Evolutionary conservation across 2,797 vertebrate species (phyloP), one percentile per base, ranked within the genome.

Genomic region (Hirundo rustica): DNA sequence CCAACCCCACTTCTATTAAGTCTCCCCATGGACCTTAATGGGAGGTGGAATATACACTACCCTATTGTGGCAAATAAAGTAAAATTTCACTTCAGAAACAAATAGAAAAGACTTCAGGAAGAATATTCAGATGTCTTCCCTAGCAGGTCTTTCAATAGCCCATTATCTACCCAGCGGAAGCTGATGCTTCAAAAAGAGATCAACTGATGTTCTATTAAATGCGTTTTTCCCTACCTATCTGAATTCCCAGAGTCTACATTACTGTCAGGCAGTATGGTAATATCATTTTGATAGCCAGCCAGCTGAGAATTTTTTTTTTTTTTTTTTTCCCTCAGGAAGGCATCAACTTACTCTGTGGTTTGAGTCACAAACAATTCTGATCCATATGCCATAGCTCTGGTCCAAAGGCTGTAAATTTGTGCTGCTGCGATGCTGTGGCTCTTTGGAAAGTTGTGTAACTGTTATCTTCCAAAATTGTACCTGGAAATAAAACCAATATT

Each of bases 381-480:
- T 44, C 61, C 45, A 32, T 77, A 62, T 51, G 30, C 60, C 79
- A 80, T 57, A 83, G 20, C 25, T 89, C 68, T 80, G 18, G 42
- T 94, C 32, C 76, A 90, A 83, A 77, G 88, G 42, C 50, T 80
- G 32, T 80, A 88, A 92, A 68, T 81, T 61, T 68, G 17, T 88
- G 42, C 70, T 86, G 26, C 60, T 51, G 40, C n/a, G 53, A 66
- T 70, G 60, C 17, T 68, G 34, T 15, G 80, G 34, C 13, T 92
- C 27, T 74, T 65, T 71, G 72, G 77, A 86, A 85, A 67, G 23
- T 42, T 89, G 20, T 81, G 66, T 40, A 71, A 86, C 50, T 73
- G 9, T 83, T 85, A 17, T 50, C 58, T 65, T 88, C 30, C 27
- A 72, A 72, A 94, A 48, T 5, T 80, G 20, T 64, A 85, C 53